phyloP scores from a whole-genome alignment of 2,888 invertebrate genomes.

The Tiliacea citrago region DNA sequence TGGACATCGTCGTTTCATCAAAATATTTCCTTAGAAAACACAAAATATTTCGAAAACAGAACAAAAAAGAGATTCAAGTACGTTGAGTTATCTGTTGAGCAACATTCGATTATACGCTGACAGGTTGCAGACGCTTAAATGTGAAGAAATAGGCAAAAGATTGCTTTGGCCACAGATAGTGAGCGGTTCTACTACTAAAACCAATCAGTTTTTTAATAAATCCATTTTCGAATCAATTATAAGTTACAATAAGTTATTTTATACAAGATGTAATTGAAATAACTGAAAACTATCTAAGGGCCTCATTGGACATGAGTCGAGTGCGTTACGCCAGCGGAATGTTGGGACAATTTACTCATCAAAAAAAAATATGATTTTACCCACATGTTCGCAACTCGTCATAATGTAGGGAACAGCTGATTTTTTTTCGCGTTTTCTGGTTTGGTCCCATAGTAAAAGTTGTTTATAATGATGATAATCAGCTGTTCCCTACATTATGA shows the following conservation, averaged over 20 bases:
- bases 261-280: no score
- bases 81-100: constrained; percentile 67
- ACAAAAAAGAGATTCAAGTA: constrained; percentile 58
- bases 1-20: constrained; percentile 27
- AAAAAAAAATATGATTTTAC: no score
- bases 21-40: constrained; percentile 46
- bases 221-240: constrained; percentile 53
- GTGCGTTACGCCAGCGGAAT: no score
- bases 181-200: constrained; percentile 47
- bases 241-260: not conserved
- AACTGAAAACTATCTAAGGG: no score
- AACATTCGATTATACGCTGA: constrained; percentile 73
- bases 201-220: constrained; percentile 53
- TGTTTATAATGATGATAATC: no score
- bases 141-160: constrained; percentile 70
- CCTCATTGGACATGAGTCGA: no score
- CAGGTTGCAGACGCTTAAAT: constrained; percentile 70
- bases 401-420: no score
- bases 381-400: no score
- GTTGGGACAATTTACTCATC: no score
- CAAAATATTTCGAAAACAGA: constrained; percentile 53
- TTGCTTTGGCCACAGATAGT: constrained; percentile 33
- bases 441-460: no score
- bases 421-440: no score
- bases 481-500: no score